Evolutionary conservation across 2,888 invertebrate genomes (phyloP).

Genomic region (Parapristionchus giblindavisi): DNA sequence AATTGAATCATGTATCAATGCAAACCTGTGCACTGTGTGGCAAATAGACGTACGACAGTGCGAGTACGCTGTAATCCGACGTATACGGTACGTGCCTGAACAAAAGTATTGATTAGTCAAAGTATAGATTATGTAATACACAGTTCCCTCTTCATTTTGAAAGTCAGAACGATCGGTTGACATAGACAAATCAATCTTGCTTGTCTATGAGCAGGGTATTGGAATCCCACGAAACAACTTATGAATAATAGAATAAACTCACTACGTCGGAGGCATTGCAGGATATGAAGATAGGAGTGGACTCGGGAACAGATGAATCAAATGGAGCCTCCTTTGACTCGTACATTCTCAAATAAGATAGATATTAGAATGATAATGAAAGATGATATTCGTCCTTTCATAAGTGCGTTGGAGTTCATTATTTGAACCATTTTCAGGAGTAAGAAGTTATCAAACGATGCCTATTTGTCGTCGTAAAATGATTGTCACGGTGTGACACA

Average conservation of each 20-base stretch:
- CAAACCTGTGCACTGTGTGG: conserved; percentile 21
- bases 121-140: background rate
- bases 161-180: background rate
- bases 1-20: background rate
- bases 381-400: background rate
- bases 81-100: conserved; percentile 15
- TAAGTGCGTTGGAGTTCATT: too few species aligned
- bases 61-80: background rate
- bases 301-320: background rate
- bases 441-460: too few species aligned
- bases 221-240: too few species aligned
- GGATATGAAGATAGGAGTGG: conserved; percentile 1
- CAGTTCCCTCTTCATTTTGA: background rate
- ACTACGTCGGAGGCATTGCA: conserved; percentile 26
- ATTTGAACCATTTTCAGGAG: too few species aligned
- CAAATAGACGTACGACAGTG: background rate
- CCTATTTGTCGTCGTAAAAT: too few species aligned
- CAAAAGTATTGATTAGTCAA: background rate
- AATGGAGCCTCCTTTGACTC: background rate
- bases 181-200: background rate
- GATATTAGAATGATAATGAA: background rate
- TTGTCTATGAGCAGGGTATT: background rate
- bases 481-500: too few species aligned
- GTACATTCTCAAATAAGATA: background rate
- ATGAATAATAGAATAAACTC: too few species aligned